phyloP scores from a whole-genome alignment of 2,888 invertebrate genomes.

The Philereme vetulata region DNA sequence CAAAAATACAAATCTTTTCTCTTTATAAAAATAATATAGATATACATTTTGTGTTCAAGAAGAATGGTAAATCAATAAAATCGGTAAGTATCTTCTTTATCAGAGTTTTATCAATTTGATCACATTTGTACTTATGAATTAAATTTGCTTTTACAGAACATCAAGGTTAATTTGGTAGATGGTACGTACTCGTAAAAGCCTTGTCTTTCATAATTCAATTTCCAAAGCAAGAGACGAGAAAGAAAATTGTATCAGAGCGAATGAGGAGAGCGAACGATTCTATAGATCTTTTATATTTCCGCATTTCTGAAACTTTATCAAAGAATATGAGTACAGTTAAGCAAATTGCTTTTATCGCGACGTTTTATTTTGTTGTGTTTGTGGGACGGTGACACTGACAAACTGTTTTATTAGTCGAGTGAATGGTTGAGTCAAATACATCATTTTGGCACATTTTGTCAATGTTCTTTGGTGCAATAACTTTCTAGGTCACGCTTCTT shows the following conservation, averaged over 20 bases:
- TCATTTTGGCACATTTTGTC: constrained; percentile 37
- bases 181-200: constrained; percentile 42
- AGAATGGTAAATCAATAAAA: no score
- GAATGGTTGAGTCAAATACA: no score
- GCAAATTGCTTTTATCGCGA: constrained; percentile 55
- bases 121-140: not conserved
- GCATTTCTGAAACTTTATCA: constrained; percentile 44
- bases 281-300: constrained; percentile 45
- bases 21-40: no score
- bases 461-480: constrained; percentile 26
- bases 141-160: constrained; percentile 25
- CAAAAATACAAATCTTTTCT: no score
- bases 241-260: constrained; percentile 46
- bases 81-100: no score
- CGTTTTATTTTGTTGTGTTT: constrained; percentile 50
- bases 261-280: constrained; percentile 41
- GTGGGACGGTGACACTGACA: constrained; percentile 43
- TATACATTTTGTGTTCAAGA: no score
- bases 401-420: constrained; percentile 51
- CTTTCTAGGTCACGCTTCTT: constrained; percentile 2
- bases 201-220: constrained; percentile 44
- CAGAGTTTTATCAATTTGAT: no score
- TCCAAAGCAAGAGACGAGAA: constrained; percentile 41
- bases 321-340: constrained; percentile 54
- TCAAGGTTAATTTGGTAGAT: constrained; percentile 15